These are phyloP conservation scores for Rhinatrema bivittatum DNA, from an alignment of 2,797 vertebrate species.

Conservation along the genomic window DNA sequence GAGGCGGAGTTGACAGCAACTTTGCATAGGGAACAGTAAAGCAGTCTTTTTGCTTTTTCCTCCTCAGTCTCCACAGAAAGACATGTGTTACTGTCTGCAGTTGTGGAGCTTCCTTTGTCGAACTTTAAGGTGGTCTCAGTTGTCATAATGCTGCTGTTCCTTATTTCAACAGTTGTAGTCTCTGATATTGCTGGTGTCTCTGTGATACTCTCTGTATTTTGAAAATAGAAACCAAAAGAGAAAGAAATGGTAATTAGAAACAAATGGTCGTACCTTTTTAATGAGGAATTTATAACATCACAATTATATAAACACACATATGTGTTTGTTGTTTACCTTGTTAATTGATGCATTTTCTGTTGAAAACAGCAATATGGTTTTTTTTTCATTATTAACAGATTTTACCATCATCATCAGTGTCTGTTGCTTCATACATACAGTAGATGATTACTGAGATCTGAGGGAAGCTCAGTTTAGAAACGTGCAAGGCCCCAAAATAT, in stretches of 20 bases:
- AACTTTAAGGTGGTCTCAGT: slow-evolving; percentile 51
- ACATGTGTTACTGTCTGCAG: slow-evolving; percentile 48
- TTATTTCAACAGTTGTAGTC: slow-evolving; percentile 45
- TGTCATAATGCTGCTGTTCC: slow-evolving; percentile 53
- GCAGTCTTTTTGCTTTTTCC: slow-evolving; percentile 84
- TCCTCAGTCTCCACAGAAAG: slow-evolving; percentile 77
- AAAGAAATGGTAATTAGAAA: background rate
- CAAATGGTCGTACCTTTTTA: background rate
- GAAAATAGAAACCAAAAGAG: slow-evolving; percentile 8
- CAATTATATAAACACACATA: too few species aligned
- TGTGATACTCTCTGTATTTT: slow-evolving; percentile 51
- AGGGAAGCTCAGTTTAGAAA: too few species aligned
- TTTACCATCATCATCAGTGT: too few species aligned
- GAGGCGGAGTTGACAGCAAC: slow-evolving; percentile 95
- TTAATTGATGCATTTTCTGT: too few species aligned
- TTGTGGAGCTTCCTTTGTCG: slow-evolving; percentile 49
- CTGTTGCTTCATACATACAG: too few species aligned
- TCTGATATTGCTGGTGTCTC: slow-evolving; percentile 53
- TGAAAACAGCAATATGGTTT: too few species aligned
- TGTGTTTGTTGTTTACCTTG: too few species aligned
- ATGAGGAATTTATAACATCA: background rate
- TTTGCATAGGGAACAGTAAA: slow-evolving; percentile 97
- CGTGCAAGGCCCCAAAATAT: too few species aligned
- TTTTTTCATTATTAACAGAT: background rate
- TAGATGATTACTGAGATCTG: too few species aligned